These are phyloP conservation scores for Lepeophtheirus nordmannii DNA, from an alignment of 2,888 invertebrate species.

Conservation along the genomic window DNA sequence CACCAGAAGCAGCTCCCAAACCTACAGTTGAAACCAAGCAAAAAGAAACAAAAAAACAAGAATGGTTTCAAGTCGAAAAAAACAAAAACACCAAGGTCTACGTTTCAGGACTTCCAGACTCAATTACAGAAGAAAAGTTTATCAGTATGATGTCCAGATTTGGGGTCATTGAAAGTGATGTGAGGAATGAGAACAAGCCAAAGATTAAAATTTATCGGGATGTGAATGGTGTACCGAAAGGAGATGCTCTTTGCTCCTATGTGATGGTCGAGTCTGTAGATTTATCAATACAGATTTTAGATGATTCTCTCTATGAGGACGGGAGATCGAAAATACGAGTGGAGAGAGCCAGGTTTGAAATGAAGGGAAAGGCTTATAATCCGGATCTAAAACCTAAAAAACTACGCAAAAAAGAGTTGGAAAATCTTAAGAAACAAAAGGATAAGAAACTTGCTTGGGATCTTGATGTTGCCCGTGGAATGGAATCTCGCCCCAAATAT, in stretches of 20 bases:
- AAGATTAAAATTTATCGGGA: slow-evolving; percentile 83
- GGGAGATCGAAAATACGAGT: slow-evolving; percentile 64
- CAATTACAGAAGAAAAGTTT: slow-evolving; percentile 75
- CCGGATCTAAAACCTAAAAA: slow-evolving; percentile 79
- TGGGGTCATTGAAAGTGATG: slow-evolving; percentile 81
- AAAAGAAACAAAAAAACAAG: slow-evolving; percentile 34
- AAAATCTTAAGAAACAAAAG: slow-evolving; percentile 77
- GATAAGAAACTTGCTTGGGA: slow-evolving; percentile 94
- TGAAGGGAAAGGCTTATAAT: slow-evolving; percentile 77
- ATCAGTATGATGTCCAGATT: slow-evolving; percentile 86
- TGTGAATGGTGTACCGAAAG: slow-evolving; percentile 64
- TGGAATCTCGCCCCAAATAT: slow-evolving; percentile 56
- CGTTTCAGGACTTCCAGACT: slow-evolving; percentile 61
- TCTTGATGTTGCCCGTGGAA: slow-evolving; percentile 69
- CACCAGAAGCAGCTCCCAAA: neutral
- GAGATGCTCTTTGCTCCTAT: slow-evolving; percentile 89
- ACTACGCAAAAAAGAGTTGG: slow-evolving; percentile 58
- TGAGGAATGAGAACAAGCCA: slow-evolving; percentile 42
- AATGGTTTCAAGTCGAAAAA: slow-evolving; percentile 85
- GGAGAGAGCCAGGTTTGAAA: slow-evolving; percentile 78
- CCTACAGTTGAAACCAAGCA: neutral
- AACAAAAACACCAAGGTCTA: slow-evolving; percentile 86
- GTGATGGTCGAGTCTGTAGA: slow-evolving; percentile 92
- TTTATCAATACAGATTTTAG: slow-evolving; percentile 73
- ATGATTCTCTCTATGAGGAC: slow-evolving; percentile 49